phyloP scores from a whole-genome alignment of 2,113 vertebrate genomes.

The Chascanopsetta lugubris region DNA sequence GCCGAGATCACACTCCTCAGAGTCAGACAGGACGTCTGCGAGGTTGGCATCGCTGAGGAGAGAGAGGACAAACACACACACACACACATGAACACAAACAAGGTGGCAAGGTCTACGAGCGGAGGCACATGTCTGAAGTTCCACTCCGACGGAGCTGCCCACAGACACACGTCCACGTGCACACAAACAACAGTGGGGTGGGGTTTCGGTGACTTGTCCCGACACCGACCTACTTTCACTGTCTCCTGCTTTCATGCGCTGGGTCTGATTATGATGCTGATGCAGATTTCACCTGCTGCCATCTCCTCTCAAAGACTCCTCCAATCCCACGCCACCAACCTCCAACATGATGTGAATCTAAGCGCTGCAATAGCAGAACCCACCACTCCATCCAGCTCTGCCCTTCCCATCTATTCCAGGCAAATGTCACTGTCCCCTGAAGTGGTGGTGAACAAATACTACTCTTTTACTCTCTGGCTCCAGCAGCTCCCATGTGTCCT shows the following conservation, averaged over 20 bases:
- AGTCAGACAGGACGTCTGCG: constrained; percentile 89
- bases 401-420: background rate
- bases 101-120: constrained; percentile 55
- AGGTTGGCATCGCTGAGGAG: constrained; percentile 88
- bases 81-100: constrained; percentile 22
- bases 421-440: background rate
- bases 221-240: constrained; percentile 41
- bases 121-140: constrained; percentile 29
- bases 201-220: constrained; percentile 31
- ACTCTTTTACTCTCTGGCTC: constrained; percentile 3
- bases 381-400: background rate
- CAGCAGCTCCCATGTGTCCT: background rate
- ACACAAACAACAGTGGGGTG: constrained; percentile 30
- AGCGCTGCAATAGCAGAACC: constrained; percentile 20
- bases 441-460: background rate
- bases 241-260: constrained; percentile 29
- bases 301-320: constrained; percentile 24
- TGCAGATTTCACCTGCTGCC: constrained; percentile 29
- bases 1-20: constrained; percentile 91
- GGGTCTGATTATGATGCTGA: constrained; percentile 25
- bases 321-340: constrained; percentile 38
- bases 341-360: constrained; percentile 27
- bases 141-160: constrained; percentile 11
- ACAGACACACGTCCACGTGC: constrained; percentile 32
- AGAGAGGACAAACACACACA: constrained; percentile 18